Evolutionary conservation across 2,888 invertebrate species (phyloP), one percentile per base, ranked within the genome.

Genomic region (Rugalucina vietnamica): DNA sequence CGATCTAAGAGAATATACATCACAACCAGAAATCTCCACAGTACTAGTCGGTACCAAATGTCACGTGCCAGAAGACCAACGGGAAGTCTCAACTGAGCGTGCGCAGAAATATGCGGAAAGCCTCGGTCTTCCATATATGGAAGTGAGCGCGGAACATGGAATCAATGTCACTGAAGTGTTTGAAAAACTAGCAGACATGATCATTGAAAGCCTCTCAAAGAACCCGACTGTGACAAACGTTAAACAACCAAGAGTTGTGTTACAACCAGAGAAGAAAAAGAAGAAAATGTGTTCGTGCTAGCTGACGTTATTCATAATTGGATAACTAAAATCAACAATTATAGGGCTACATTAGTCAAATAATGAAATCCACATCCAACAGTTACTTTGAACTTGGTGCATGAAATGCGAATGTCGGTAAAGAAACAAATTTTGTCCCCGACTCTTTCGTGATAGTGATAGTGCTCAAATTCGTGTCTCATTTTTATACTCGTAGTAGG

Each of bases 1-100:
- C 39, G 90, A 90, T 86, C 84, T 91, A 71, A 86, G 87, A 74
- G 90, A 87, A 69, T 89, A 90, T 79, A 84, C 88, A 50, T 76
- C 87, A 18, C 77, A 86, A 36, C 88, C 90, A 12, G 89, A 90
- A 60, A 85, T 91, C 71, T 87, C 88, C 8, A 87, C 89, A 69
- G 88, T 91, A 69, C 73, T 91, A 4, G 90, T 91, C 24, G 91
- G 91, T 32, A 91, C 90, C n/a, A 88, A 87, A 71, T 89, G 90
- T 81, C 89, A 87, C 79, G 87, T 87, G 85, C 76, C 82, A 2
- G 71, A 84, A 50, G 80, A 80, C 18, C 65, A 81, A 18, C 88
- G 91, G 71, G 88, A 88, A 69, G 88, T 91, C 10, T 50, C 86
- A n/a, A 75, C 50, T 39, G 91, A 90, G 49, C 87, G 89, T 69